These are phyloP conservation scores for Momotus momota DNA, from an alignment of 2,797 vertebrate species.

Conservation along the genomic window DNA sequence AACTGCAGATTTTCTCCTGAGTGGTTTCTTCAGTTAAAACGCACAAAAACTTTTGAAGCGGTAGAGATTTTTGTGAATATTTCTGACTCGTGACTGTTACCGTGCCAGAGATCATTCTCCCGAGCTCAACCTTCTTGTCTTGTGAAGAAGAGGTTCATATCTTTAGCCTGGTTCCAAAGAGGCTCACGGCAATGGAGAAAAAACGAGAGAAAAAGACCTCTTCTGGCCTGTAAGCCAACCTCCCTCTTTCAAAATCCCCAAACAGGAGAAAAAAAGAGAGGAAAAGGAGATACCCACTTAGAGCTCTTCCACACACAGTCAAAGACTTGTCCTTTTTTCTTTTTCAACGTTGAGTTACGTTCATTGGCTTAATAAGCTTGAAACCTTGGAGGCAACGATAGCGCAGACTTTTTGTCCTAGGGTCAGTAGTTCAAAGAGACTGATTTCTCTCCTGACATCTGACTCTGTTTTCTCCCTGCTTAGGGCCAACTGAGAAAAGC, in stretches of 20 bases:
- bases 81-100: background rate
- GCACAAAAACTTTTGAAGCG: background rate
- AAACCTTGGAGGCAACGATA: background rate
- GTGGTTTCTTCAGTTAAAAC: background rate
- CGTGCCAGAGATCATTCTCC: background rate
- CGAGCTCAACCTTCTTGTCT: background rate
- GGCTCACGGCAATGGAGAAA: background rate
- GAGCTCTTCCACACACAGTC: background rate
- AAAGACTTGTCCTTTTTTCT: background rate
- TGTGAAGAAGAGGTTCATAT: background rate
- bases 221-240: background rate
- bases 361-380: constrained; percentile 46
- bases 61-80: background rate
- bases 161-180: background rate
- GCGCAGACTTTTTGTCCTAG: constrained; percentile 8
- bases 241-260: background rate
- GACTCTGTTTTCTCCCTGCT: constrained; percentile 50
- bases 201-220: background rate
- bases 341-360: background rate
- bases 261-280: background rate
- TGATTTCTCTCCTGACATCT: constrained; percentile 36
- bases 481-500: background rate
- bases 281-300: background rate
- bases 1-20: background rate
- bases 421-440: constrained; percentile 21